A percentile compares a stretch with the other conserved stretches of the same genome.
Conservation (phyloP, 2,113 vertebrate genomes). For the Canis aureus region DNA sequence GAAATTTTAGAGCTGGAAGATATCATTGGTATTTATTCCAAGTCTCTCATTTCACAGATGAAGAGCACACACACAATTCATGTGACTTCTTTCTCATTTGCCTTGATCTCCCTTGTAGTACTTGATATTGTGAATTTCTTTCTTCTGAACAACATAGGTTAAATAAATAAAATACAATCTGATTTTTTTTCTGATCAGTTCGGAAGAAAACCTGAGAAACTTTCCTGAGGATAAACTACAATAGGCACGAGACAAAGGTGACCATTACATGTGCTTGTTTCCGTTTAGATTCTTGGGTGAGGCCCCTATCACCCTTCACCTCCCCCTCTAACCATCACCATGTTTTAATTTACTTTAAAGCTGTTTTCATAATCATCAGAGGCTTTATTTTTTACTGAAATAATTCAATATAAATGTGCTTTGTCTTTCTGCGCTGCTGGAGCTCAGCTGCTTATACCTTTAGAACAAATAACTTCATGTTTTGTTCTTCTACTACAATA, state of each 20-base stretch:
- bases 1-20: background rate
- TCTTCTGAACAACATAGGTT: background rate
- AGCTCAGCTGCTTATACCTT: background rate
- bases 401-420: background rate
- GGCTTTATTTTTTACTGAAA: background rate
- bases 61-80: background rate
- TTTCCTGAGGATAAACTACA: background rate
- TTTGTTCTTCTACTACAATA: background rate
- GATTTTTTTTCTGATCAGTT: background rate
- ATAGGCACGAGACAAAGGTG: background rate
- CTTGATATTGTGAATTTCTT: background rate
- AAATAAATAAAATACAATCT: slow-evolving; percentile 14
- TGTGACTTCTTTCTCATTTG: background rate
- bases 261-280: background rate
- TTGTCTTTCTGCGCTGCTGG: background rate
- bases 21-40: background rate
- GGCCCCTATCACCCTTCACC: background rate
- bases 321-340: background rate
- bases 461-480: background rate
- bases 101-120: background rate
- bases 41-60: background rate
- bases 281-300: background rate
- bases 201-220: background rate
- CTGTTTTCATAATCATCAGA: background rate
- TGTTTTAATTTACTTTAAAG: background rate